Base-by-base conservation (phyloP, 2,888 invertebrate species). In the Stenotaenia linearis region DNA sequence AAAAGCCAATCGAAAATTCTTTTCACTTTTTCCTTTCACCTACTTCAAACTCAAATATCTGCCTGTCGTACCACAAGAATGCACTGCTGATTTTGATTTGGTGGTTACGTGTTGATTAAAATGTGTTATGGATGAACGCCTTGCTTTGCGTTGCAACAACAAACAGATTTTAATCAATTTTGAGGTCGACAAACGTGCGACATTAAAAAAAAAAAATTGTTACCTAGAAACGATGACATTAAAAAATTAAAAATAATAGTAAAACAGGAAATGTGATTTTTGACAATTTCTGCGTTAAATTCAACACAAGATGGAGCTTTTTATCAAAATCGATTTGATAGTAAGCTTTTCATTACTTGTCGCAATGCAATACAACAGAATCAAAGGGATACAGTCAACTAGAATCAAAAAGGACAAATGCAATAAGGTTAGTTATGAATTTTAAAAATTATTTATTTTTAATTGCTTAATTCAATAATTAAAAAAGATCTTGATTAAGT, bases 1-100 rank as follows among this genome's bases (percentile, higher is more conserved):
- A 69, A 69, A 69, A 69, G 69, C 69, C 69, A 69, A 69, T 69
- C 69, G 69, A 69, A 69, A 69, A 69, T 69, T 69, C 69, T 69
- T 69, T 69, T 69, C 69, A 28, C 69, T 69, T 69, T 28, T 69
- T 28, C 69, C 69, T 69, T 69, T 69, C 69, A 69, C 69, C 69
- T 69, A 69, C 69, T 69, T 69, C 69, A 69, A 69, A 69, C 69
- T 69, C 69, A 69, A 69, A 69, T 69, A 28, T 69, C 69, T 69
- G 28, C 69, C 69, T 69, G 28, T 69, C 28, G 25, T 28, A 28
- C 69, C 69, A 69, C 69, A 25, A 69, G 69, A 69, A 69, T 69
- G 69, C 28, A n/a, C 69, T 28, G 25, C 10, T 23, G 69, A 69
- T 69, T 69, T 69, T 69, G 69, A 69, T 69, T 69, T 69, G 25